phyloP scores from a whole-genome alignment of 2,888 invertebrate species.

The Polyommatus icarus region DNA sequence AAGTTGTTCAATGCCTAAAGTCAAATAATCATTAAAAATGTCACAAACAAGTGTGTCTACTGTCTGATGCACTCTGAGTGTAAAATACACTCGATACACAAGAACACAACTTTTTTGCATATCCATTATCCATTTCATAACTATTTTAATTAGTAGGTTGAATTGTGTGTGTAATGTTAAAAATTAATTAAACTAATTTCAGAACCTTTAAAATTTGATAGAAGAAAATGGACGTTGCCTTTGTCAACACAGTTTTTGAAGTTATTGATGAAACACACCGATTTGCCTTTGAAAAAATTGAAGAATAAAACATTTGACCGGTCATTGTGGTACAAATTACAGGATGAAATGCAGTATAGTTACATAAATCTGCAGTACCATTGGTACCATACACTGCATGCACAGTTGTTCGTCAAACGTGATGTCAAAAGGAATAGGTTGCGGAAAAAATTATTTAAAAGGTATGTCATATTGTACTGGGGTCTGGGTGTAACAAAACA shows the following conservation, averaged over 20 bases:
- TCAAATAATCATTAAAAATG: too few relatives aligned
- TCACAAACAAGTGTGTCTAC: too few relatives aligned
- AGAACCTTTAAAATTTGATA: constrained; percentile 53
- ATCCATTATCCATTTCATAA: too few relatives aligned
- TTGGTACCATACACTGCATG: constrained; percentile 61
- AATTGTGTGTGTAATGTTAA: not conserved
- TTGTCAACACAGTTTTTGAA: constrained; percentile 57
- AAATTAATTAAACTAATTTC: constrained; percentile 8
- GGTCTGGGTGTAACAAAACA: too few relatives aligned
- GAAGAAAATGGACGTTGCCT: constrained; percentile 55
- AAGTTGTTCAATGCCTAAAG: too few relatives aligned
- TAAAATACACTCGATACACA: too few relatives aligned
- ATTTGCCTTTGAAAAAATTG: constrained; percentile 53
- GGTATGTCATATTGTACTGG: constrained; percentile 47
- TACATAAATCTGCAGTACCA: constrained; percentile 53
- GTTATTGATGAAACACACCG: constrained; percentile 53
- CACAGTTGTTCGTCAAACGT: constrained; percentile 59
- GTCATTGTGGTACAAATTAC: constrained; percentile 56
- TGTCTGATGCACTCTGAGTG: too few relatives aligned
- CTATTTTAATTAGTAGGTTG: too few relatives aligned
- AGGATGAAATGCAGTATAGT: constrained; percentile 53
- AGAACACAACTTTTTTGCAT: too few relatives aligned
- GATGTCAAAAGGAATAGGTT: constrained; percentile 55
- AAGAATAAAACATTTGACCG: constrained; percentile 56
- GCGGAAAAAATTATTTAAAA: constrained; percentile 52